Base-by-base conservation (phyloP, 2,888 invertebrate genomes). In the Andrena dorsata region DNA sequence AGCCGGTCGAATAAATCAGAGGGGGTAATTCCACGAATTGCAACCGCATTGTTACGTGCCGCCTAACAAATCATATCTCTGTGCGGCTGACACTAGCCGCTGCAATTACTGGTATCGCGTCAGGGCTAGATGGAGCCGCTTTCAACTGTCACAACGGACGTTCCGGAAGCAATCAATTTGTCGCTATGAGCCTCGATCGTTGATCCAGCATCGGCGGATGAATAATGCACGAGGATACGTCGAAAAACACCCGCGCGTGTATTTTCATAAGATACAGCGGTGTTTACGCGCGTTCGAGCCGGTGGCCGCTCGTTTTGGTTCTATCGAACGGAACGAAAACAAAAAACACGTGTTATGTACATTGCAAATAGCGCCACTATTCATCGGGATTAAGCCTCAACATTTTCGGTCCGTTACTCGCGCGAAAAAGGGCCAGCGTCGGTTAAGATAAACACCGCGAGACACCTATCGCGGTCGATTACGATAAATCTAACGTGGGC, bases 91-190 rank as follows among this genome's bases (percentile, higher is more conserved):
- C 83, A 76, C 83, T 70, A 64, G 84, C 60, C 30, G 41, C 32
- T 68, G 84, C 83, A 85, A 85, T 85, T 85, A 85, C 83, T 53
- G 84, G 83, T 85, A 85, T 83, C 83, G 80, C 78, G 82, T 76
- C 84, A 80, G 75, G 73, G 69, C 68, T 80, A 80, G 80, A 84
- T 83, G 83, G 80, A 80, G 72, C 77, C 74, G 83, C 84, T 84
- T 83, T 84, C 71, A 83, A 83, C 83, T 80, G 84, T 84, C 84
- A 77, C 80, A 61, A 51, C 77, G 77, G 58, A 53, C 74, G 80
- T 83, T 72, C 75, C 84, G 84, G 83, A 83, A 83, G 83, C 83
- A 75, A 84, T 84, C 83, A 84, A 84, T 84, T 84, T 84, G 82
- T 78, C 82, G 79, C 83, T 51, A 70, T 73, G 69, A 77, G 77